Evolutionary conservation across 2,888 invertebrate genomes (phyloP).

Genomic region (Disparrhopalites patrizii): DNA sequence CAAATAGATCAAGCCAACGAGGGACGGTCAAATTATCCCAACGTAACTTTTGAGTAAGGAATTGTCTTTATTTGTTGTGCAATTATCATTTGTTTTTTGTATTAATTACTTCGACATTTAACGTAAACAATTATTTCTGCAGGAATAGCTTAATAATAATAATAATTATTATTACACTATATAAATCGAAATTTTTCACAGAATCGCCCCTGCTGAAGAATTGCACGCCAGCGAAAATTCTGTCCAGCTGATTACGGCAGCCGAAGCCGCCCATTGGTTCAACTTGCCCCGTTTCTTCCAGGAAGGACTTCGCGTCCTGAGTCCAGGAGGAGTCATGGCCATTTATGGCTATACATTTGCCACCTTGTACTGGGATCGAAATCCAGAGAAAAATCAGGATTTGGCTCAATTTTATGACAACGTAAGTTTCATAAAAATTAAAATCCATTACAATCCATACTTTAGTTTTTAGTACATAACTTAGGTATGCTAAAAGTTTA

Average conservation of each 20-base stretch:
- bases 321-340: slow-evolving; percentile 28
- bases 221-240: slow-evolving; percentile 11
- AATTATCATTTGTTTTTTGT: no score
- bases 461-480: no score
- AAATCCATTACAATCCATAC: no score
- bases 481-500: no score
- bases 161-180: no score
- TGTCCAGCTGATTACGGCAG: slow-evolving; percentile 25
- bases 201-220: slow-evolving; percentile 42
- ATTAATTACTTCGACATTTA: no score
- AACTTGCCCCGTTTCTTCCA: slow-evolving; percentile 27
- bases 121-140: no score
- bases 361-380: not conserved
- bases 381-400: slow-evolving; percentile 6
- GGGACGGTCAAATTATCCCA: slow-evolving; percentile 46
- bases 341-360: not conserved
- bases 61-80: not conserved
- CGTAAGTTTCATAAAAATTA: not conserved
- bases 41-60: slow-evolving; percentile 48
- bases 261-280: slow-evolving; percentile 32
- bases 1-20: slow-evolving; percentile 52
- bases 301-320: slow-evolving; percentile 24
- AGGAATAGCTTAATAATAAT: no score
- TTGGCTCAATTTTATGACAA: not conserved
- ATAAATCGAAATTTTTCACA: no score